Evolutionary conservation across 2,888 invertebrate species (phyloP).

Genomic region (Rotaria macrura): DNA sequence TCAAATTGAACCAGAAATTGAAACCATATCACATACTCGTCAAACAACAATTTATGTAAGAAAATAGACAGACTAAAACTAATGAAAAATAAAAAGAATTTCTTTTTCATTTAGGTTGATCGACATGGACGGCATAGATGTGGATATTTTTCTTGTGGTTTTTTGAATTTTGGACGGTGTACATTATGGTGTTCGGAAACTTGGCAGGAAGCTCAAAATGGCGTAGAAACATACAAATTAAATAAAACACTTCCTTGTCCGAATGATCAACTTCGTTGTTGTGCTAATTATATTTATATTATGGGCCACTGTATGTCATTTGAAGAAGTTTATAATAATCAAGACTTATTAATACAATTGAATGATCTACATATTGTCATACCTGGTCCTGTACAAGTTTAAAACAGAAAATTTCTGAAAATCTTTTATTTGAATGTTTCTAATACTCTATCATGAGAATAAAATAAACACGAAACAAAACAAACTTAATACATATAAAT

Average conservation of each 20-base stretch:
- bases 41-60: neutral
- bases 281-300: neutral
- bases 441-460: too few relatives aligned
- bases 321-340: slow-evolving; percentile 29
- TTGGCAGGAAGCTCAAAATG: neutral
- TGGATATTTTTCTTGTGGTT: slow-evolving; percentile 25
- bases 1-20: neutral
- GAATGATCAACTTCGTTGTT: neutral
- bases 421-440: neutral
- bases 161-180: slow-evolving; percentile 26
- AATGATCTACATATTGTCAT: slow-evolving; percentile 27
- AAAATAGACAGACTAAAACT: too few relatives aligned
- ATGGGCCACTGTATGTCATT: neutral
- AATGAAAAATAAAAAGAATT: neutral
- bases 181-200: neutral
- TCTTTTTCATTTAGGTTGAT: neutral
- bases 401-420: neutral
- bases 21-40: slow-evolving; percentile 15
- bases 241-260: neutral
- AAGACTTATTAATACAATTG: slow-evolving; percentile 21
- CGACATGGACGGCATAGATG: slow-evolving; percentile 25
- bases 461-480: neutral
- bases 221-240: neutral
- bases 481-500: neutral
- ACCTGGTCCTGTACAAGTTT: neutral